Evolutionary conservation across 2,888 invertebrate genomes (phyloP), one percentile per base, ranked within the genome.

Genomic region (Shargacucullia verbasci): DNA sequence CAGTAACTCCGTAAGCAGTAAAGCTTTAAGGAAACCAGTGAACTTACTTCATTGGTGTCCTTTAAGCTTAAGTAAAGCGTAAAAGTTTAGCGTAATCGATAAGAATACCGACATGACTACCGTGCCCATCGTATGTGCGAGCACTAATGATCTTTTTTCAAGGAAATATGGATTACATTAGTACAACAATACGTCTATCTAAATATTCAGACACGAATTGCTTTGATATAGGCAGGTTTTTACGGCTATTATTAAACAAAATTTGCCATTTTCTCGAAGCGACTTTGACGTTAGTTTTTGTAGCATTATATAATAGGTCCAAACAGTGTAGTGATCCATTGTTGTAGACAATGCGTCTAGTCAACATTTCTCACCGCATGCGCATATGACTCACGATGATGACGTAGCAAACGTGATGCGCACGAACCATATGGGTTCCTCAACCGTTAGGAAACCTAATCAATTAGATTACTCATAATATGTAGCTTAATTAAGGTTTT

Each of bases 281-380:
- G 79, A 84, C 78, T 84, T 29, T 76, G 76, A 80, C 78, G 78
- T 76, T 73, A 66, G 67, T 82, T 90, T 90, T 91, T 91, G 82
- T 84, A 71, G 76, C 59, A 88, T 89, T 86, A 89, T 89, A 89
- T 91, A 91, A 92, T 91, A 89, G 84, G 87, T 88, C 89, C 86
- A 87, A 87, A 82, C 82, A 81, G 74, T 83, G 80, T 85, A 80
- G 81, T 89, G 86, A 88, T 87, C 87, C 87, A 90, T 92, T 92
- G 89, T 89, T 89, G 87, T 88, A 90, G 88, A 92, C 90, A 88
- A 89, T 89, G 83, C 85, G 91, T 91, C 91, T 91, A 86, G 87
- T 83, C 84, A 83, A 89, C 77, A 84, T 84, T 88, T 89, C 90
- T 85, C 88, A 88, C 81, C 84, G 85, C 80, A 81, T 82, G 83